Conservation (phyloP, 2,888 invertebrate species). For the Ectemnius continuus region DNA sequence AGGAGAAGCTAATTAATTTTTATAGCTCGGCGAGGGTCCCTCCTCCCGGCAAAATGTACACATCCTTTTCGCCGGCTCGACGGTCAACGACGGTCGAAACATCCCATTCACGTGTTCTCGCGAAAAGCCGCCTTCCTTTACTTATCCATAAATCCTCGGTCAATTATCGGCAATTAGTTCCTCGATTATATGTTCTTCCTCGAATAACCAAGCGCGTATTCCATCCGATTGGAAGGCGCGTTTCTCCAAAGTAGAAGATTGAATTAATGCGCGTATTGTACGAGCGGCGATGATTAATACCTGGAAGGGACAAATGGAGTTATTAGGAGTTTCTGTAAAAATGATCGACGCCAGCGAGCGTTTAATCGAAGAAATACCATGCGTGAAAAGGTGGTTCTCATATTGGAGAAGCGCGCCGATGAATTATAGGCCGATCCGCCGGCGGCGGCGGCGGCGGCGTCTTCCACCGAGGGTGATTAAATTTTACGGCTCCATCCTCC, state of each 20-base stretch:
- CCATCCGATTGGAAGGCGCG: too few species aligned
- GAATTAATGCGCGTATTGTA: too few species aligned
- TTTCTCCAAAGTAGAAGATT: too few species aligned
- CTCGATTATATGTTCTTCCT: too few species aligned
- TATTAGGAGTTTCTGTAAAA: constrained; percentile 9
- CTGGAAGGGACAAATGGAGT: background rate
- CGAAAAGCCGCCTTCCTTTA: background rate
- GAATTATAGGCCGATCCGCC: constrained; percentile 36
- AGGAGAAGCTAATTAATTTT: constrained; percentile 69
- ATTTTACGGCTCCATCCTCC: constrained; percentile 11
- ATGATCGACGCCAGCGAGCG: constrained; percentile 21
- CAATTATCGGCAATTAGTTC: background rate
- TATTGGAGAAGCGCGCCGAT: constrained; percentile 10
- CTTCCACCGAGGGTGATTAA: constrained; percentile 27
- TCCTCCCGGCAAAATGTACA: constrained; percentile 39
- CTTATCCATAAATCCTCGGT: background rate
- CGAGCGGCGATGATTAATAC: background rate
- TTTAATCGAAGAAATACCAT: constrained; percentile 24
- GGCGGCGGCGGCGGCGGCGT: background rate
- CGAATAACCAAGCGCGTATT: too few species aligned
- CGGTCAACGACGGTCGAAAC: constrained; percentile 41
- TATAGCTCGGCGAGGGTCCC: too few species aligned
- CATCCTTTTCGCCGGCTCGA: constrained; percentile 31
- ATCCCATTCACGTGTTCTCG: constrained; percentile 16
- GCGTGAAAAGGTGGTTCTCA: background rate